A percentile compares a stretch with the other conserved stretches of the same genome.
Evolutionary conservation across 2,113 vertebrate genomes (phyloP).

Genomic region (Pyxicephalus adspersus): DNA sequence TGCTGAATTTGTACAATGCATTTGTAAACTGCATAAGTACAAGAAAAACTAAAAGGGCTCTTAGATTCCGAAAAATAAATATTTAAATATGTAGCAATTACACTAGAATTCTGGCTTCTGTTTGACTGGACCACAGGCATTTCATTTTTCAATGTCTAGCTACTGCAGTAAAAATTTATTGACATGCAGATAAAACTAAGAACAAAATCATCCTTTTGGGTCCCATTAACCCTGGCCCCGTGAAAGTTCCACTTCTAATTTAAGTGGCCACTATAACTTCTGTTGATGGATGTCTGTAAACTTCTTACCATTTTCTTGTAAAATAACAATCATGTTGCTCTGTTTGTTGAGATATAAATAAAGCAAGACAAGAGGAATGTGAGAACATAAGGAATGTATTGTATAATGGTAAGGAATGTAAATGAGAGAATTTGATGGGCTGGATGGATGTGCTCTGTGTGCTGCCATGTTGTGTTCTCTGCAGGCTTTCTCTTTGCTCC

Average conservation of each 20-base stretch:
- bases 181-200: background rate
- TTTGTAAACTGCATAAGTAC: no score
- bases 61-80: no score
- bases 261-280: conserved; percentile 7
- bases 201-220: background rate
- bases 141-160: background rate
- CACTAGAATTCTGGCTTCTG: no score
- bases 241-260: background rate
- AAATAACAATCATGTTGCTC: conserved; percentile 11
- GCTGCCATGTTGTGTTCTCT: conserved; percentile 13
- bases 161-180: background rate
- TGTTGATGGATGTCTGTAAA: conserved; percentile 4
- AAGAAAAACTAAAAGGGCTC: no score
- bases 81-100: no score
- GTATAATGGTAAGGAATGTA: conserved; percentile 16
- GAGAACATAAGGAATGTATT: conserved; percentile 19
- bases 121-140: conserved; percentile 3
- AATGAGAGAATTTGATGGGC: background rate
- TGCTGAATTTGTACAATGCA: no score
- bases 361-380: conserved; percentile 12
- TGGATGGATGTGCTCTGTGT: background rate
- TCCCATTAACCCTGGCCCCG: background rate
- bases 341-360: conserved; percentile 23
- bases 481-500: background rate
- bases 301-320: conserved; percentile 28